A percentile compares a stretch with the other conserved stretches of the same genome.
Evolutionary conservation across 35 echinoderm and acorn worm genomes (phyloP).

Genomic region (Apostichopus parvimensis): DNA sequence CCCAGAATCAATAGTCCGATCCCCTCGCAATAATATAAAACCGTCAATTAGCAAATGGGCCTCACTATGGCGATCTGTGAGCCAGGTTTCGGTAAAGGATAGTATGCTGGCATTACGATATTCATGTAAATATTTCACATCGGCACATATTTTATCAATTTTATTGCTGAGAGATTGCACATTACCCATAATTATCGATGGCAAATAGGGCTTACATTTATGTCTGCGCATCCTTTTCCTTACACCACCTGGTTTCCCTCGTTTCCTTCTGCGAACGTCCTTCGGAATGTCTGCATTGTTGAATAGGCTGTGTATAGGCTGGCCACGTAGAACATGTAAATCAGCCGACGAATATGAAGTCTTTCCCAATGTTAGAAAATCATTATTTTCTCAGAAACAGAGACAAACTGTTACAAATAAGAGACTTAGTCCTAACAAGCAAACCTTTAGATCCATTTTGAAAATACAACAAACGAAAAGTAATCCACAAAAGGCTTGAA

Average conservation of each 20-base stretch:
- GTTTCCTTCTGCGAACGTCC: background rate
- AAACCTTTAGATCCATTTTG: too few relatives aligned
- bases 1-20: conserved; percentile 11
- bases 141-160: conserved; percentile 49
- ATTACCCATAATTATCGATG: background rate
- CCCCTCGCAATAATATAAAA: conserved; percentile 52
- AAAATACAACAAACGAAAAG: too few relatives aligned
- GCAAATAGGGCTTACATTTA: background rate
- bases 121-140: conserved; percentile 37
- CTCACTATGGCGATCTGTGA: conserved; percentile 7
- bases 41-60: conserved; percentile 55
- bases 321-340: background rate
- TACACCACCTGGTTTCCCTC: background rate
- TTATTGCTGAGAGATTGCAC: conserved; percentile 47
- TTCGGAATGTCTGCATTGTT: background rate
- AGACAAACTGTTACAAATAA: too few relatives aligned
- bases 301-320: conserved; percentile 4
- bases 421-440: too few relatives aligned
- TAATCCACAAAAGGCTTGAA: too few relatives aligned
- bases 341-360: too few relatives aligned
- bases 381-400: too few relatives aligned
- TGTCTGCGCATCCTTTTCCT: background rate
- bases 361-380: too few relatives aligned
- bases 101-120: conserved; percentile 28
- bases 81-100: conserved; percentile 57